Conservation (phyloP, 2,888 invertebrate species). For the Thymelicus sylvestris region DNA sequence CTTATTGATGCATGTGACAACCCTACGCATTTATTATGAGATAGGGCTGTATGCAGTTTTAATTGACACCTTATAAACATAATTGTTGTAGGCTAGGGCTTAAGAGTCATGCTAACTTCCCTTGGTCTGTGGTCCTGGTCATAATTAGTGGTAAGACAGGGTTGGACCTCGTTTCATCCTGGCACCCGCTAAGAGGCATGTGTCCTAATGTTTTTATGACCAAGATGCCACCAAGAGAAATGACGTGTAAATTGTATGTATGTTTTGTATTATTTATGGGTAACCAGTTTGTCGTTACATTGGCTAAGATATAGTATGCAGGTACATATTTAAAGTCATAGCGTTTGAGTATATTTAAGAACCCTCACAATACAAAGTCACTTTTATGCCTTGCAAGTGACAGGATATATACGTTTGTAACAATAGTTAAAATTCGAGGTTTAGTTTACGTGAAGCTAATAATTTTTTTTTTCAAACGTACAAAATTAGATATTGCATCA, state of each 20-base stretch:
- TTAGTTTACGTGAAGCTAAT: no score
- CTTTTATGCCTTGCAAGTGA: background rate
- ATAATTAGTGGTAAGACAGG: slow-evolving; percentile 24
- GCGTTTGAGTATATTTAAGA: background rate
- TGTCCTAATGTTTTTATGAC: slow-evolving; percentile 12
- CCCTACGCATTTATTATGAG: slow-evolving; percentile 18
- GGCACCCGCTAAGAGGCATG: slow-evolving; percentile 5
- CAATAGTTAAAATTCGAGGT: no score
- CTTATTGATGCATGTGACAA: slow-evolving; percentile 5
- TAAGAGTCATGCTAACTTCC: slow-evolving; percentile 1
- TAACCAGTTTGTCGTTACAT: background rate
- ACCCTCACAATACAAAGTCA: background rate
- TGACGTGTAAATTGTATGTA: slow-evolving; percentile 23
- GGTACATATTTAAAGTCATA: background rate
- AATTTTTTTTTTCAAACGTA: no score
- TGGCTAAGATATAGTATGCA: background rate
- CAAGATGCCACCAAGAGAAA: background rate
- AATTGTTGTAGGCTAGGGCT: slow-evolving; percentile 18
- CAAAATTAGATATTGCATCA: no score
- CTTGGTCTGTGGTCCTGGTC: background rate
- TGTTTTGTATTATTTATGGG: slow-evolving; percentile 19
- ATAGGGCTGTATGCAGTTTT: slow-evolving; percentile 14
- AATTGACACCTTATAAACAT: slow-evolving; percentile 33
- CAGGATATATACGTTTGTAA: no score
- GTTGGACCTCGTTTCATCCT: no score